Conservation (phyloP, 2,888 invertebrate species). For the Trypoxylon attenuatum region DNA sequence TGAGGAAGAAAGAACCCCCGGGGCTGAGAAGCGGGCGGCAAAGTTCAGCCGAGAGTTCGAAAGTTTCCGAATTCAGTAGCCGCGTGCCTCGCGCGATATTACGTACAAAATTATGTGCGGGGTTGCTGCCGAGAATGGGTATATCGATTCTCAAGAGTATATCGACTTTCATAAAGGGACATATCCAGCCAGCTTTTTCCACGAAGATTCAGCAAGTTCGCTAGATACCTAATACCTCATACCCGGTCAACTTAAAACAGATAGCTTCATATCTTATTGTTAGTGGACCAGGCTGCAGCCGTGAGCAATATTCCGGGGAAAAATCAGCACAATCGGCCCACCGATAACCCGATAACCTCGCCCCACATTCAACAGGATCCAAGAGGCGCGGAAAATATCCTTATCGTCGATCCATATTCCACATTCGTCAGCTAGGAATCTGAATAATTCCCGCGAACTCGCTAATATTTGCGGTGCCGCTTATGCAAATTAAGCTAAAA, state of each 20-base stretch:
- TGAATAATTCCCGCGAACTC: too few relatives aligned
- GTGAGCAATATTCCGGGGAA: neutral
- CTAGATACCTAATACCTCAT: neutral
- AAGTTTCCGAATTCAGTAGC: constrained; percentile 48
- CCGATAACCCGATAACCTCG: too few relatives aligned
- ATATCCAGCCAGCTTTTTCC: constrained; percentile 17
- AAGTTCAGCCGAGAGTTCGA: constrained; percentile 38
- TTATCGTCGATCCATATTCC: too few relatives aligned
- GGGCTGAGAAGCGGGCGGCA: neutral
- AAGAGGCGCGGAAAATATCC: too few relatives aligned
- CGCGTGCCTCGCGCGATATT: constrained; percentile 40
- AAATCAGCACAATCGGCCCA: too few relatives aligned
- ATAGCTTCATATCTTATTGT: constrained; percentile 14
- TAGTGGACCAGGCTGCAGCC: neutral
- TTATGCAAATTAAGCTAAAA: too few relatives aligned
- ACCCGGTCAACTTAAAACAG: constrained; percentile 28
- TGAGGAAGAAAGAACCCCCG: constrained; percentile 1
- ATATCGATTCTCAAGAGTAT: constrained; percentile 35
- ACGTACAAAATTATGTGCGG: constrained; percentile 46
- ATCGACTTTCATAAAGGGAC: constrained; percentile 32
- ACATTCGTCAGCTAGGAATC: too few relatives aligned
- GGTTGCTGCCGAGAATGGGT: constrained; percentile 17
- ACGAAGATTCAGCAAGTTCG: constrained; percentile 16
- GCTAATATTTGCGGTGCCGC: too few relatives aligned
- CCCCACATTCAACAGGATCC: too few relatives aligned